Evolutionary conservation across 2,888 invertebrate genomes (phyloP).

Genomic region (Polydrusus cervinus): DNA sequence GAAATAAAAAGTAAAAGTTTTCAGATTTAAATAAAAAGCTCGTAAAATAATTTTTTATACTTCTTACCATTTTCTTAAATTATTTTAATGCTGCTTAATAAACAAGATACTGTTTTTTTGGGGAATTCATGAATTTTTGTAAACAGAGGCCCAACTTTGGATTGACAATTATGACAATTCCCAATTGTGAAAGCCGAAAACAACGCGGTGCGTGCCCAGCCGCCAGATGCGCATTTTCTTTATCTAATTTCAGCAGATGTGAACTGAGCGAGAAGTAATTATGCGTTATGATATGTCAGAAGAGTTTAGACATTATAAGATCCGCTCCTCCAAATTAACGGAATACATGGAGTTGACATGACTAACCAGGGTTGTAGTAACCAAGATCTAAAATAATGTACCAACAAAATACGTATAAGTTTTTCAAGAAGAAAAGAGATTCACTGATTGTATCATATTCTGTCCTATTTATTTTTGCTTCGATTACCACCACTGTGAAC

Average conservation of each 20-base stretch:
- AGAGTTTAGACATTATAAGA: background rate
- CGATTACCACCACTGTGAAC: too few relatives aligned
- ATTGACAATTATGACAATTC: slow-evolving; percentile 4
- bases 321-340: background rate
- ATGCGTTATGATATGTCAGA: background rate
- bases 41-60: background rate
- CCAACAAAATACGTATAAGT: too few relatives aligned
- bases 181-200: slow-evolving; percentile 10
- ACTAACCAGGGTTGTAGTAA: too few relatives aligned
- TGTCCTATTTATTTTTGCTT: too few relatives aligned
- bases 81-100: slow-evolving; percentile 3
- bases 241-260: background rate
- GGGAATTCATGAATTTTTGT: slow-evolving; percentile 34
- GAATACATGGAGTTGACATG: background rate
- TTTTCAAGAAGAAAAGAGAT: too few relatives aligned
- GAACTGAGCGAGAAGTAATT: too few relatives aligned
- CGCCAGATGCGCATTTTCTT: background rate
- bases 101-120: slow-evolving; percentile 8
- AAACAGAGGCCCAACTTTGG: slow-evolving; percentile 17
- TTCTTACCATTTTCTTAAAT: slow-evolving; percentile 28
- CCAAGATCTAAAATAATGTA: too few relatives aligned
- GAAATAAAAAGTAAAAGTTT: background rate
- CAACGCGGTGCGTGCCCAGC: slow-evolving; percentile 2
- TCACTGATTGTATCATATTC: too few relatives aligned
- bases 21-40: background rate